Evolutionary conservation across 2,888 invertebrate genomes (phyloP).

Genomic region (Drosophila diplacantha): DNA sequence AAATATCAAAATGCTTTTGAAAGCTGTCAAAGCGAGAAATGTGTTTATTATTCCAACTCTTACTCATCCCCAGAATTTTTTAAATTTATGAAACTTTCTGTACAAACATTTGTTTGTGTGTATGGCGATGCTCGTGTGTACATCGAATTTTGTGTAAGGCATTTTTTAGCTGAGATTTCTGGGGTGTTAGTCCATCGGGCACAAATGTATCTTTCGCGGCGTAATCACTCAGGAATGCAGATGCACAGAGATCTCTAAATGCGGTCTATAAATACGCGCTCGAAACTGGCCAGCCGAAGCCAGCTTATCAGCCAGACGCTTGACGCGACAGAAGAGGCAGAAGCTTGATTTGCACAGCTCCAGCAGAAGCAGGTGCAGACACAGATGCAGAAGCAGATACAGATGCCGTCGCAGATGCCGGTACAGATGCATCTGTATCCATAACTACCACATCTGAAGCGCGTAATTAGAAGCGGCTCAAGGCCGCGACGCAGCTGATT

Average conservation of each 20-base stretch:
- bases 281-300: slow-evolving; percentile 16
- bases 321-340: slow-evolving; percentile 1
- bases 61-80: slow-evolving; percentile 1
- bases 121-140: slow-evolving; percentile 11
- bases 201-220: slow-evolving; percentile 31
- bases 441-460: slow-evolving; percentile 10
- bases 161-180: slow-evolving; percentile 35
- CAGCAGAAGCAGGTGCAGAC: slow-evolving; percentile 3
- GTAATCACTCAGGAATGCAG: slow-evolving; percentile 39
- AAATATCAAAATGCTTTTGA: slow-evolving; percentile 7
- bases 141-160: slow-evolving; percentile 33
- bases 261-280: slow-evolving; percentile 25
- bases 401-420: background rate
- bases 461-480: slow-evolving; percentile 31
- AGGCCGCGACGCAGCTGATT: slow-evolving; percentile 34
- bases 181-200: slow-evolving; percentile 26
- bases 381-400: background rate
- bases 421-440: slow-evolving; percentile 17
- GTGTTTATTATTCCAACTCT: slow-evolving; percentile 25
- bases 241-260: slow-evolving; percentile 23
- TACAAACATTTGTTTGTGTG: slow-evolving; percentile 3
- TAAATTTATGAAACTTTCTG: slow-evolving; percentile 33
- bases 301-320: slow-evolving; percentile 20
- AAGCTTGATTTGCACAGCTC: slow-evolving; percentile 36
- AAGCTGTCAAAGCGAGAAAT: slow-evolving; percentile 23